Conservation (phyloP, 2,113 vertebrate genomes). For the Albula glossodonta region DNA sequence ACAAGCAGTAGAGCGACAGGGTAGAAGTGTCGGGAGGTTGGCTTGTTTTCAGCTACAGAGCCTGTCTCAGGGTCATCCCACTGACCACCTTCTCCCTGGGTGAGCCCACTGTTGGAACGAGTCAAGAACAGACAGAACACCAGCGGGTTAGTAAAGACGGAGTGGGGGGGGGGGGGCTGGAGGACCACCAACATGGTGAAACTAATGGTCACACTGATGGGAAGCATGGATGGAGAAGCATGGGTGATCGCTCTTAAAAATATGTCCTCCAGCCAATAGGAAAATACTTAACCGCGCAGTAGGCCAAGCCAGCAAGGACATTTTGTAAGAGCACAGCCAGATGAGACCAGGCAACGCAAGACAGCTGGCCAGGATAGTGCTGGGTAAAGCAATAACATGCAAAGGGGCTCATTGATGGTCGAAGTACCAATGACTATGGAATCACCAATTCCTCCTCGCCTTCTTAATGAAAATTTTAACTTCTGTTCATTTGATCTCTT, state of each 20-base stretch:
- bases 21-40: conserved; percentile 98
- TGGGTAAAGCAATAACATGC: neutral
- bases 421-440: neutral
- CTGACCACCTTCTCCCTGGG: conserved; percentile 87
- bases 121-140: conserved; percentile 67
- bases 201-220: neutral
- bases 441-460: neutral
- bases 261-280: neutral
- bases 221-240: neutral
- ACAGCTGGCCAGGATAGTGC: neutral
- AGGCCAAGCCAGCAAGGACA: neutral
- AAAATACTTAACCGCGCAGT: neutral
- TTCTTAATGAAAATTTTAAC: neutral
- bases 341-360: neutral
- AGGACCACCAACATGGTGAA: neutral
- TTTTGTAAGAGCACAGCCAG: neutral
- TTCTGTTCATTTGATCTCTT: no score
- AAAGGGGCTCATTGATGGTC: neutral
- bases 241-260: neutral
- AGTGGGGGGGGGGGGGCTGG: neutral
- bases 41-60: conserved; percentile 92
- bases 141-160: conserved; percentile 26
- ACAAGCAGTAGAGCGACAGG: conserved; percentile 98
- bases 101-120: conserved; percentile 84
- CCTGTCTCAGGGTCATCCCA: conserved; percentile 96